Base-by-base conservation (phyloP, 2,888 invertebrate genomes). In the Polydrusus pterygomalis region DNA sequence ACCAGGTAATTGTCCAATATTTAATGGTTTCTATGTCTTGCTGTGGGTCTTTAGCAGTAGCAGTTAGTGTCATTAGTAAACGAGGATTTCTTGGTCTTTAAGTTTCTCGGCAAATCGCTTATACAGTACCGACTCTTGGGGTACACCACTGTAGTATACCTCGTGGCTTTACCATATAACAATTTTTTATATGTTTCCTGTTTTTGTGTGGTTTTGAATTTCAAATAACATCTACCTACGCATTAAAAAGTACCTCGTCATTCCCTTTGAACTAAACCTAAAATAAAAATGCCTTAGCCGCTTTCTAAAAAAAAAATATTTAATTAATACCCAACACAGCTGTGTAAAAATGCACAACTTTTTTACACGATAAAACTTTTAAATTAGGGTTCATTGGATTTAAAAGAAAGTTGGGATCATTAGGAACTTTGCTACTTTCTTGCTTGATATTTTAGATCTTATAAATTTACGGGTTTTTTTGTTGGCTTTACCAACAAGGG, bases 351-450 rank as follows among this genome's bases (percentile, higher is more conserved):
- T 43, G 47, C 17, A 47, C 47, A 47, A 45, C n/a, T 47, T 47
- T 47, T 47, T 47, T 47, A 47, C 8, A 8, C 15, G 47, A 47
- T 47, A 15, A 15, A 47, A 47, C 47, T 47, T 47, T 47, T 47
- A 47, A 47, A 47, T 47, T 47, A 17, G 17, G 47, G 17, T 47
- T 47, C 17, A 47, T 47, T 47, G 47, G 17, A 17, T 47, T 47
- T 17, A 47, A 47, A 47, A 47, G 17, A n/a, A 47, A 47, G 17
- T 15, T 47, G 1, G 15, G 47, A 17, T 47, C 47, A 17, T 47
- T 47, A 47, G 47, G 47, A n/a, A 17, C n/a, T 17, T 47, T 17
- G 17, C 17, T 47, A n/a, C n/a, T 43, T 47, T 47, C 17, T 47
- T 47, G 47, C 47, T 47, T 47, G 6, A 47, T 17, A 47, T 47